These are phyloP conservation scores for Pyxicephalus adspersus DNA, from an alignment of 2,113 vertebrate genomes.

Conservation along the genomic window DNA sequence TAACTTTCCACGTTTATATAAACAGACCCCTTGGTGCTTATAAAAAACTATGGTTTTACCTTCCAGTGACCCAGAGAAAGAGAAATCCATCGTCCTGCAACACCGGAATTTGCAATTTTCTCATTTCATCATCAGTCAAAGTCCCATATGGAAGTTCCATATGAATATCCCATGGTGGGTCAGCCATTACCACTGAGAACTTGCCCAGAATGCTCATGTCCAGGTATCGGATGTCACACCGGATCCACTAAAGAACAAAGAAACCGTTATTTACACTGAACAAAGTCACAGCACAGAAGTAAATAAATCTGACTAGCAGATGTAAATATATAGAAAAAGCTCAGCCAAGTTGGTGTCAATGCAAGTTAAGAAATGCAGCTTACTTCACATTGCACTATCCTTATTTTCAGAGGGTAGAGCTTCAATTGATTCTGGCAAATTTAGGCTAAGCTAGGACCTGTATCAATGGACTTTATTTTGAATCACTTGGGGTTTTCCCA, in stretches of 20 bases:
- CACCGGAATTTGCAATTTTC: constrained; percentile 90
- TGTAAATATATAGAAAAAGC: no score
- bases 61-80: constrained; percentile 94
- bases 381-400: no score
- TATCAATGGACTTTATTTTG: no score
- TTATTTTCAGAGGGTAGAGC: no score
- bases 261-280: background rate
- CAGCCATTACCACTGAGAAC: constrained; percentile 94
- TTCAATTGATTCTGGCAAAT: no score
- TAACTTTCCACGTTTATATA: no score
- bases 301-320: background rate
- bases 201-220: constrained; percentile 92
- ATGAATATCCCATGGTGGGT: constrained; percentile 96
- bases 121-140: constrained; percentile 92
- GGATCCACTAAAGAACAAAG: constrained; percentile 82
- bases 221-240: constrained; percentile 91
- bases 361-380: no score
- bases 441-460: no score
- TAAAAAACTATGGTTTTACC: constrained; percentile 66
- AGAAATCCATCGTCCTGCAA: constrained; percentile 94
- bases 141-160: constrained; percentile 95
- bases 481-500: no score
- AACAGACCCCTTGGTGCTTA: no score
- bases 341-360: no score
- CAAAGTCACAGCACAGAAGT: background rate